Base-by-base conservation (phyloP, 1,140 invertebrate genomes). In the Plutomurus gul region DNA sequence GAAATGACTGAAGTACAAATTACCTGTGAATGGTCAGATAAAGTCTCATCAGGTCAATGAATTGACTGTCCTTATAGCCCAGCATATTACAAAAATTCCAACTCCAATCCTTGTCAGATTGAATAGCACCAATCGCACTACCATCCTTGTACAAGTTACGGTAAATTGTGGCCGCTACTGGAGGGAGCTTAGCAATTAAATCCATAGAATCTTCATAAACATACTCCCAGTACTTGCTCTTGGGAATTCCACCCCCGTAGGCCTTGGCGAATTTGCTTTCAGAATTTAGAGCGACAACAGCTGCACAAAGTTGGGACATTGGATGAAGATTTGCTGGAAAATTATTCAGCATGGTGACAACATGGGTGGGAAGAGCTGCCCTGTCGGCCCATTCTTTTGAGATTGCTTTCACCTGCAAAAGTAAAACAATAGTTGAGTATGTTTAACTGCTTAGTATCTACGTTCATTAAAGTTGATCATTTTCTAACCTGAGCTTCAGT, bases 171-270 rank as follows among this genome's bases (percentile, higher is more conserved):
- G 97, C 95, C 10, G 97, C 96, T 20, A 99, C 91, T 22, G 95
- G 95, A 0, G 96, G 96, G 82, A 99, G 87, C 87, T 99, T 99
- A 39, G 96, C 96, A 86, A 99, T 97, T 82, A 99, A 87, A 87
- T 98, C 95, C 94, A 99, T 96, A 20, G 94, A 90, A 87, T 99
- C 97, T 88, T 99, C 96, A 87, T 95, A 98, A 0, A 91, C 89
- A 81, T 90, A 89, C 89, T 98, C 94, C 96, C 96, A 97, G 85
- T 95, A 96, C 84, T 92, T 92, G 47, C 89, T 88, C 86, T 96
- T 97, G 85, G 93, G 92, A 0, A 96, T 92, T 43, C 95, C 95
- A 49, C 92, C 90, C 1, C 91, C 88, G 87, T 98, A 98, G 0
- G 96, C 97, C 85, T 96, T 92, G 4, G 94, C 94, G 88, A 97